phyloP scores from a whole-genome alignment of 2,888 invertebrate species.

The Drosophila helvetica region DNA sequence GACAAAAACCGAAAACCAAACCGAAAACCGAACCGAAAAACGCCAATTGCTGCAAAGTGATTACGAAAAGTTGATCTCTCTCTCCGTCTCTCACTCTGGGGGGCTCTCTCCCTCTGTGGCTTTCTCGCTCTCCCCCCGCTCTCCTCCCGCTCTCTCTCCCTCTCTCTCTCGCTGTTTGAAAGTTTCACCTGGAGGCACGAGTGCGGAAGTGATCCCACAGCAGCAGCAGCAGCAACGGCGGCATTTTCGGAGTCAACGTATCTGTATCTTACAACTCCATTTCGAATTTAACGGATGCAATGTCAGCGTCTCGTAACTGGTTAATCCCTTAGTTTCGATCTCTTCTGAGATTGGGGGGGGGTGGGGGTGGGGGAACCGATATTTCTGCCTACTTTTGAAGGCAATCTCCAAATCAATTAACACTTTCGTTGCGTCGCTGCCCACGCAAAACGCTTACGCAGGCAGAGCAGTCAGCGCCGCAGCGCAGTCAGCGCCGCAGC shows the following conservation, averaged over 20 bases:
- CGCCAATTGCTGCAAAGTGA: constrained; percentile 76
- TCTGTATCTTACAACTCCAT: constrained; percentile 64
- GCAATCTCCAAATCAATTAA: constrained; percentile 72
- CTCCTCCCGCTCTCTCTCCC: not conserved
- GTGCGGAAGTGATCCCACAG: constrained; percentile 79
- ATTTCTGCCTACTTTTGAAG: constrained; percentile 28
- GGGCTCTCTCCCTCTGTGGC: constrained; percentile 11
- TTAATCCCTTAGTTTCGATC: constrained; percentile 30
- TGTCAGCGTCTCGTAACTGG: constrained; percentile 44
- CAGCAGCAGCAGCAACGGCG: constrained; percentile 20
- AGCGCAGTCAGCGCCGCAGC: constrained; percentile 4
- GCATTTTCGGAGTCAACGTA: constrained; percentile 38
- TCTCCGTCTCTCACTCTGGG: constrained; percentile 5
- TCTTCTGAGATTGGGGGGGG: not conserved
- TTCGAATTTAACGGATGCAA: constrained; percentile 56
- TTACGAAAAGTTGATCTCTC: constrained; percentile 60
- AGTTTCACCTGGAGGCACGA: constrained; percentile 76
- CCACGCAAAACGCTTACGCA: constrained; percentile 54
- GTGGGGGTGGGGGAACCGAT: not conserved
- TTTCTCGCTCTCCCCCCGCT: not conserved
- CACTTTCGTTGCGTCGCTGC: constrained; percentile 66
- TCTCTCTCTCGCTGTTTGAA: constrained; percentile 34
- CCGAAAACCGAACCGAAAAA: constrained; percentile 55
- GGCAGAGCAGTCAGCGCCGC: constrained; percentile 2
- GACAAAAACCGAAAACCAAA: constrained; percentile 36